phyloP scores from a whole-genome alignment of 2,888 invertebrate genomes.

The Melanotus villosus region DNA sequence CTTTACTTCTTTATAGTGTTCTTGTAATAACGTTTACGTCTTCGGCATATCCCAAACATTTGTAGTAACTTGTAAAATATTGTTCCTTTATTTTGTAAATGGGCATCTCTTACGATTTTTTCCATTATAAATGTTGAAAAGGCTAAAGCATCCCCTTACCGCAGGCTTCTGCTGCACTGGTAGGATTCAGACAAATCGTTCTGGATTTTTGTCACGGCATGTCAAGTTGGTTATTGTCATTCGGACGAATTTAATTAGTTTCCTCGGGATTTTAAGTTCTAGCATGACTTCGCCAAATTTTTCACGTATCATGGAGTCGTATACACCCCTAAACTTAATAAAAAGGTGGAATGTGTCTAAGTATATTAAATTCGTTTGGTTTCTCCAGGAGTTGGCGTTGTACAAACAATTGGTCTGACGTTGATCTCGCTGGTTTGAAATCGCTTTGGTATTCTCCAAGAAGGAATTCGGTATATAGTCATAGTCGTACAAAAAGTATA shows the following conservation, averaged over 20 bases:
- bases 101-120: neutral
- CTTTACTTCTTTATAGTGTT: neutral
- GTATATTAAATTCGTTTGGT: neutral
- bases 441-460: neutral
- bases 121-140: neutral
- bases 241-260: conserved; percentile 2
- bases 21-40: neutral
- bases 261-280: neutral
- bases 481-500: neutral
- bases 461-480: neutral
- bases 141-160: neutral
- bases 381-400: neutral
- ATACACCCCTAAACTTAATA: neutral
- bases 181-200: neutral
- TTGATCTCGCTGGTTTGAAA: neutral
- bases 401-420: neutral
- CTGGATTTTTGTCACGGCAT: neutral
- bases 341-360: neutral
- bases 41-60: neutral
- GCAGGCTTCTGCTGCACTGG: neutral
- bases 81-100: neutral
- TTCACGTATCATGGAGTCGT: too few species aligned
- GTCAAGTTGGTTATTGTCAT: neutral
- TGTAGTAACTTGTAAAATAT: neutral
- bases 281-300: neutral